These are phyloP conservation scores for Limnephilus auricula DNA, from an alignment of 2,888 invertebrate genomes.

Conservation along the genomic window DNA sequence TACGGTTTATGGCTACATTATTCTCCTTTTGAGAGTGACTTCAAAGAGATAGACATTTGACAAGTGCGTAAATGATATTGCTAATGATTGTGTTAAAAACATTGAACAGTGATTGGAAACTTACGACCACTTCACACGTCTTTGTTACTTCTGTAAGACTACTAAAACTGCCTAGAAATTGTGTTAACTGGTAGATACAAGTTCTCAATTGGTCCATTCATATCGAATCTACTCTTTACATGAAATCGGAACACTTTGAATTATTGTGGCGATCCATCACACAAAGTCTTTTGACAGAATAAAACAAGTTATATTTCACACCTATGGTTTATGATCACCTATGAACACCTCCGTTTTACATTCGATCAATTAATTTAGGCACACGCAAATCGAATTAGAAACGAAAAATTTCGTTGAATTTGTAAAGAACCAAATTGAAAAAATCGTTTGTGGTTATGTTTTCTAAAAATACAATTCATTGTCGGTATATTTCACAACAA, in stretches of 20 bases:
- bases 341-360: neutral
- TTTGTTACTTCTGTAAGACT: conserved; percentile 17
- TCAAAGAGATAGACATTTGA: neutral
- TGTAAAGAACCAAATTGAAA: neutral
- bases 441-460: neutral
- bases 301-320: neutral
- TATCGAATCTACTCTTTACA: neutral
- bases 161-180: neutral
- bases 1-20: neutral
- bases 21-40: neutral
- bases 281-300: neutral
- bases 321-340: neutral
- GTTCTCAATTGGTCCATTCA: neutral
- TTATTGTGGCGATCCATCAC: neutral
- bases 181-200: neutral
- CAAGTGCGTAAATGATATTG: neutral
- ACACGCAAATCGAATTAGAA: neutral
- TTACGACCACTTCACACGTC: conserved; percentile 28
- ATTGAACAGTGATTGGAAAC: conserved; percentile 10
- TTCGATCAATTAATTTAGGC: neutral
- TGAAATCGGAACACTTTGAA: neutral
- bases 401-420: neutral
- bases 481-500: neutral
- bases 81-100: neutral
- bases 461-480: neutral